Evolutionary conservation across 2,888 invertebrate species (phyloP), one percentile per base, ranked within the genome.

Genomic region (Ectemnius cavifrons): DNA sequence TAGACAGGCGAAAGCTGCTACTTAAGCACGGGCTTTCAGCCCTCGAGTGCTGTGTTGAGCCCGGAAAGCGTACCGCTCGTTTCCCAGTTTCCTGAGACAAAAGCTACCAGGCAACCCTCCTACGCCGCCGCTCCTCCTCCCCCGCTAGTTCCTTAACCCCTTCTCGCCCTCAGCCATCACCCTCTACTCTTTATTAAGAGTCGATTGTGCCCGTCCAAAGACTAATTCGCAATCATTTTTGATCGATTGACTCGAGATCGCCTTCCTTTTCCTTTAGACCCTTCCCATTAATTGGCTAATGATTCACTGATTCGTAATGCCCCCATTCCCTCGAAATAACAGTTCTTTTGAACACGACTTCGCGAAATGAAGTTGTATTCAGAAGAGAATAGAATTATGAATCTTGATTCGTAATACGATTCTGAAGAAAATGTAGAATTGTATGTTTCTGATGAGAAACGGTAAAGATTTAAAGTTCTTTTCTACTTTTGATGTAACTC

Each of bases 11-110:
- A 74, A 78, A 81, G 71, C 71, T 62, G 69, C 77, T 79, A 77
- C 79, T 79, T 81, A 82, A 82, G 71, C 73, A 77, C 80, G 67
- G 52, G 73, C 73, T 82, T 78, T 83, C 72, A 71, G 14, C 37
- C 67, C 23, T 28, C 5, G 62, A 80, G 71, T 70, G 73, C 62
- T 58, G 52, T 67, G 74, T 63, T 28, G 52, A 37, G 37, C 37
- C 37, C 47, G 57, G 63, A 67, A 74, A 82, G 66, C 72, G 72
- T 60, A 28, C 16, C 61, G 63, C 63, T 71, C 71, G 52, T 77
- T 78, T 81, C 70, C 73, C 71, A 72, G 71, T 81, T 75, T 73
- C 47, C 49, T 20, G 57, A 70, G 57, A 61, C 71, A 71, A 71
- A 75, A 62, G 61, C 8, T 20, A 28, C 28, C 63, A 65, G 14